A percentile compares a stretch with the other conserved stretches of the same genome.
Evolutionary conservation across 2,888 invertebrate genomes (phyloP).

Genomic region (Nomada flava): DNA sequence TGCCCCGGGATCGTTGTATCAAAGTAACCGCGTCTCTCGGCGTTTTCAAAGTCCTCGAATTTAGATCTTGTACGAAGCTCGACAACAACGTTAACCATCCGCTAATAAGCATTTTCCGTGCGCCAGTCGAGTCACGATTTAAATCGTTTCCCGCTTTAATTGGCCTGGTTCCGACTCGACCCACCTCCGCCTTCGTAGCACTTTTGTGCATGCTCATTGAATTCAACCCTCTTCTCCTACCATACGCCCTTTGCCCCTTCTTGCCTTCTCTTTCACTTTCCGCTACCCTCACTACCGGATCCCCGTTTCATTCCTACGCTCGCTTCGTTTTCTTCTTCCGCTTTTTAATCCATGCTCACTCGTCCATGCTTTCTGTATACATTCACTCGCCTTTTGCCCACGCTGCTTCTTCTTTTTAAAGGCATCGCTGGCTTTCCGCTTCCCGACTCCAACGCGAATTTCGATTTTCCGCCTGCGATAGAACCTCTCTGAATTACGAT

Average conservation of each 20-base stretch:
- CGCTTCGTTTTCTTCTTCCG: background rate
- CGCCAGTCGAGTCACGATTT: constrained; percentile 50
- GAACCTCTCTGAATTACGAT: background rate
- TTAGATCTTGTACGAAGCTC: constrained; percentile 14
- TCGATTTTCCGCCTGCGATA: too few species aligned
- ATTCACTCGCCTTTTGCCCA: background rate
- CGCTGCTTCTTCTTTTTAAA: background rate
- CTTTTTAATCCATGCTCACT: background rate
- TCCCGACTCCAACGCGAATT: background rate
- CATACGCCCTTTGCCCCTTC: background rate
- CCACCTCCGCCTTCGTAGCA: background rate
- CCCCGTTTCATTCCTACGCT: background rate
- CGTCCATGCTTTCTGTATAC: background rate
- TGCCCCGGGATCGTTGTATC: constrained; percentile 49
- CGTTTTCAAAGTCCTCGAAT: constrained; percentile 48
- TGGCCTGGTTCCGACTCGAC: constrained; percentile 45
- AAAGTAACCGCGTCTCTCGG: constrained; percentile 51
- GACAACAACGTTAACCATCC: constrained; percentile 56
- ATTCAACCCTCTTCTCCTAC: constrained; percentile 4
- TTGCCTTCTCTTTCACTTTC: constrained; percentile 16
- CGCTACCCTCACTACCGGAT: background rate
- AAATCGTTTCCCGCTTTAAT: constrained; percentile 67
- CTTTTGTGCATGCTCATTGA: constrained; percentile 15
- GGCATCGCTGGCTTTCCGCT: background rate
- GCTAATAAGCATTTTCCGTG: constrained; percentile 68